phyloP scores from a whole-genome alignment of 2,797 vertebrate species.

The Typhlichthys subterraneus region DNA sequence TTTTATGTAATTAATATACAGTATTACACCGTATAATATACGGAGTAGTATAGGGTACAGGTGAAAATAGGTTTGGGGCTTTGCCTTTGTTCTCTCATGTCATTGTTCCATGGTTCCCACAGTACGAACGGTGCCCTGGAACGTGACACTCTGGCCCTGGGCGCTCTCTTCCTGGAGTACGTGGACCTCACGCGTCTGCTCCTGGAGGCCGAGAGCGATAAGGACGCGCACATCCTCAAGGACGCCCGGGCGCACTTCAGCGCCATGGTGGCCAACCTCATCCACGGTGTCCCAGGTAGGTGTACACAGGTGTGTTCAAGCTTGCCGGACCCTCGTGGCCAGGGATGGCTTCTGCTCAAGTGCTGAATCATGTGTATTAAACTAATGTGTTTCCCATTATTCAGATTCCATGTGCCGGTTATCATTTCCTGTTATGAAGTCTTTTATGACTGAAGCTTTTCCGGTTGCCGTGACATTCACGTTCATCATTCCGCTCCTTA shows the following conservation, averaged over 20 bases:
- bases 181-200: constrained; percentile 96
- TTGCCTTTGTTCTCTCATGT: constrained; percentile 7
- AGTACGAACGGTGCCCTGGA: constrained; percentile 97
- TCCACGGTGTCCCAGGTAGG: constrained; percentile 96
- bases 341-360: too few relatives aligned
- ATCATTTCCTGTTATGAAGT: too few relatives aligned
- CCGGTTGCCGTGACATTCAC: too few relatives aligned
- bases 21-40: too few relatives aligned
- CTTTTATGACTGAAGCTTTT: too few relatives aligned
- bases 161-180: constrained; percentile 95
- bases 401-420: too few relatives aligned
- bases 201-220: constrained; percentile 96
- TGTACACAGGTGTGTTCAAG: not conserved
- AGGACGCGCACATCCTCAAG: constrained; percentile 96
- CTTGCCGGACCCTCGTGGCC: not conserved
- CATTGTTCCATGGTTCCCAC: not conserved
- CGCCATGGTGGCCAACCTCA: constrained; percentile 97
- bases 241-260: constrained; percentile 98
- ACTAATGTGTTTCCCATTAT: too few relatives aligned
- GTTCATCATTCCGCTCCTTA: too few relatives aligned
- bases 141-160: constrained; percentile 93
- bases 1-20: too few relatives aligned
- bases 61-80: not conserved
- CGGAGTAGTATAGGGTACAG: too few relatives aligned
- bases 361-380: too few relatives aligned